Conservation (phyloP, 2,797 vertebrate species). For the Perodicticus potto region DNA sequence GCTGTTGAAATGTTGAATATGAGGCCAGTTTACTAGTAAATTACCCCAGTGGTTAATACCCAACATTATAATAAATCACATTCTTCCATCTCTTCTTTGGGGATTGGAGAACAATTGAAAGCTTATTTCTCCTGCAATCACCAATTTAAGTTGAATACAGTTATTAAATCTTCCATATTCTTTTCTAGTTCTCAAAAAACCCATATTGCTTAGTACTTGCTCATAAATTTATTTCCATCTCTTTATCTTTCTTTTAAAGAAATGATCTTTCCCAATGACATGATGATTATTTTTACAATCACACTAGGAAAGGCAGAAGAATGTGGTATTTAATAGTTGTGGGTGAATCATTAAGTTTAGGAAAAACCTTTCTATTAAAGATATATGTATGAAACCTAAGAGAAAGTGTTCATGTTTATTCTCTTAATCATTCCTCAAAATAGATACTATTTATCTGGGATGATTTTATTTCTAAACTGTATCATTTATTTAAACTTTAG, state of each 20-base stretch:
- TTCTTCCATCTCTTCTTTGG: background rate
- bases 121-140: background rate
- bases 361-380: background rate
- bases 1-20: background rate
- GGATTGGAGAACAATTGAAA: background rate
- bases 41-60: background rate
- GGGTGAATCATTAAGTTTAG: background rate
- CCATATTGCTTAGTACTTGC: background rate
- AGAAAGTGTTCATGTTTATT: background rate
- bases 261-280: background rate
- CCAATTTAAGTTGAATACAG: background rate
- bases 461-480: conserved; percentile 6
- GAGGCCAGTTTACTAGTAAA: too few species aligned
- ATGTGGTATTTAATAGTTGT: background rate
- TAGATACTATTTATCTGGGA: background rate
- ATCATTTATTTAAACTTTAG: conserved; percentile 4
- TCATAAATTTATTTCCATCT: background rate
- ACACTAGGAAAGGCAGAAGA: background rate
- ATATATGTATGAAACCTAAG: background rate
- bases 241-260: background rate
- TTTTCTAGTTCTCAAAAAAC: background rate
- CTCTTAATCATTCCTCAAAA: conserved; percentile 15
- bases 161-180: conserved; percentile 20
- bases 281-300: background rate
- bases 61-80: background rate